phyloP scores from a whole-genome alignment of 2,113 vertebrate species.

The Rousettus leschenaultii region DNA sequence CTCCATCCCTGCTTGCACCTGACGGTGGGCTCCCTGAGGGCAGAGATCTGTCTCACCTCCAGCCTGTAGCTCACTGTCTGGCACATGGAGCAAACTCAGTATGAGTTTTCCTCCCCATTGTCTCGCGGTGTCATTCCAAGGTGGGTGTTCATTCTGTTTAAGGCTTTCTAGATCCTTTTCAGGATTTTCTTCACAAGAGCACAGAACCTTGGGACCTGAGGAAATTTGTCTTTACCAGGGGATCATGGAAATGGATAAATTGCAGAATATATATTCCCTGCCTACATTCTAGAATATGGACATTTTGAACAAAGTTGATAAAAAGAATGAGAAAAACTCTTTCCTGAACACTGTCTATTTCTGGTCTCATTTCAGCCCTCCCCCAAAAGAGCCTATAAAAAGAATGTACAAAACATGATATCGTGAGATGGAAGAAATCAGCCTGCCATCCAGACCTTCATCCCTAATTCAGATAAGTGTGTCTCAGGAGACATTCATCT shows the following conservation, averaged over 20 bases:
- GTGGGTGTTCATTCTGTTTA: too few relatives aligned
- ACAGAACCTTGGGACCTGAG: not conserved
- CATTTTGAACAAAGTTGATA: not conserved
- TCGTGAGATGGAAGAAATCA: not conserved
- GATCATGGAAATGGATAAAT: not conserved
- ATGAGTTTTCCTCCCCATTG: fast-evolving
- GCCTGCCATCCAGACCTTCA: not conserved
- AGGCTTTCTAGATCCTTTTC: not conserved
- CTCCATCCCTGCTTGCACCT: not conserved
- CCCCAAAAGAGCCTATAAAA: not conserved
- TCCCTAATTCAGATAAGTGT: not conserved
- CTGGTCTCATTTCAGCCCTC: not conserved
- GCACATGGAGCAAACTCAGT: fast-evolving
- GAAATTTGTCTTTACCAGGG: not conserved
- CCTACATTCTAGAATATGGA: not conserved
- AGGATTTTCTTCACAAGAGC: not conserved
- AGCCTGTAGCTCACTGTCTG: not conserved
- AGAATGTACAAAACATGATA: not conserved
- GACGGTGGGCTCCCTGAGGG: not conserved
- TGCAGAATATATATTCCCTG: not conserved
- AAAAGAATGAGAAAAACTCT: not conserved
- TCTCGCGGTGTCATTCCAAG: not conserved
- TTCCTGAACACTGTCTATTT: not conserved
- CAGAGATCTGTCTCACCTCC: not conserved
- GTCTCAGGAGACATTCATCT: not conserved